Percentiles rank a stretch among this genome's conserved stretches.
Evolutionary conservation across 35 echinoderm and acorn worm species (phyloP).

Genomic region (Lytechinus pictus): DNA sequence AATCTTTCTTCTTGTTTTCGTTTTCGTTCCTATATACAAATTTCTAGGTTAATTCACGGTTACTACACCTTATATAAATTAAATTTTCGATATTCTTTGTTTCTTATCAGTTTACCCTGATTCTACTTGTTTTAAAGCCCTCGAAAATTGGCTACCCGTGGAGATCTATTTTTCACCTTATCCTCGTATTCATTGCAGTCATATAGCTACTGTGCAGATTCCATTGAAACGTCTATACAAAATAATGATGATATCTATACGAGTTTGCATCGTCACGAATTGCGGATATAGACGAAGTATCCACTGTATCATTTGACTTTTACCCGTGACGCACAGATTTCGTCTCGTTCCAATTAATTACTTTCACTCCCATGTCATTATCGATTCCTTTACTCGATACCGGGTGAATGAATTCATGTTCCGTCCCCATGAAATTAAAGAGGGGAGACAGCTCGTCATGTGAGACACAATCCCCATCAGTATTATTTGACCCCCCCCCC

Average conservation of each 20-base stretch:
- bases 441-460: not conserved
- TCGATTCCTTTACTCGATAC: not conserved
- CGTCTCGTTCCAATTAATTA: constrained; percentile 12
- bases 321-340: not conserved
- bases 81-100: too few species aligned
- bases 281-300: not conserved
- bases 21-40: too few species aligned
- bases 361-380: not conserved
- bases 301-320: not conserved
- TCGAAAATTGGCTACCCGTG: too few species aligned
- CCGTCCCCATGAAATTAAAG: not conserved
- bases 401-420: not conserved
- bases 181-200: too few species aligned
- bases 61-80: too few species aligned
- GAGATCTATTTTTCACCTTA: too few species aligned
- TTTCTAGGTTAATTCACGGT: too few species aligned
- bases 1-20: too few species aligned
- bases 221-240: not conserved
- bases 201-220: not conserved
- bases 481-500: not conserved
- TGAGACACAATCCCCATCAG: not conserved
- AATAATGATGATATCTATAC: too few species aligned
- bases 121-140: too few species aligned
- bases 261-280: not conserved
- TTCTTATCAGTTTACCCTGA: too few species aligned